phyloP scores from a whole-genome alignment of 2,797 vertebrate species.

The Tragopan temminckii region DNA sequence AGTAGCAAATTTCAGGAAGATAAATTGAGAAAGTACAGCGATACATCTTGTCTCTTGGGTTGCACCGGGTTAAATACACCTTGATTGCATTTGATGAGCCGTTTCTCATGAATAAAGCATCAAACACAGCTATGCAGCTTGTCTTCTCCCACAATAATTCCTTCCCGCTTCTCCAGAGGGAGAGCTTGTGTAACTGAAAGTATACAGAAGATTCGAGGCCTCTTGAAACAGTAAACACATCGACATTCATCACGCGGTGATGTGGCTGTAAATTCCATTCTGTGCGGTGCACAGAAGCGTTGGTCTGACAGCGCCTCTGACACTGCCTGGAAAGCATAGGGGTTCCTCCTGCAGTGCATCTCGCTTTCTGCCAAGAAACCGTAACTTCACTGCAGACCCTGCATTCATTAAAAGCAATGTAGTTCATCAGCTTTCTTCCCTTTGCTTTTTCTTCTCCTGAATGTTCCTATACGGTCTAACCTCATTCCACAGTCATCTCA shows the following conservation, averaged over 20 bases:
- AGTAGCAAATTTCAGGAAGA: background rate
- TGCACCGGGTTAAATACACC: background rate
- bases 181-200: background rate
- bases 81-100: background rate
- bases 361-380: background rate
- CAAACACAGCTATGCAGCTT: background rate
- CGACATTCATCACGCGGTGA: background rate
- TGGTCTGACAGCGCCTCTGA: background rate
- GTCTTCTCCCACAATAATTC: background rate
- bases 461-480: background rate
- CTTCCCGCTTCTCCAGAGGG: background rate
- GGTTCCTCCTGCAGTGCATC: background rate
- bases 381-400: background rate
- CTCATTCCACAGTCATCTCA: background rate
- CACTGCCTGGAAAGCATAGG: background rate
- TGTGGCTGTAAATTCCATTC: background rate
- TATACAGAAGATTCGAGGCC: background rate
- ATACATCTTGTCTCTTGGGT: background rate
- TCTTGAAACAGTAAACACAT: rapidly evolving
- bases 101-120: background rate
- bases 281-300: background rate
- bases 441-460: background rate
- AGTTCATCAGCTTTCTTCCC: background rate
- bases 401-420: background rate
- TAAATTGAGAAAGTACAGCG: background rate